These are phyloP conservation scores for Drosophila lacicola DNA, from an alignment of 2,888 invertebrate species.

Conservation along the genomic window DNA sequence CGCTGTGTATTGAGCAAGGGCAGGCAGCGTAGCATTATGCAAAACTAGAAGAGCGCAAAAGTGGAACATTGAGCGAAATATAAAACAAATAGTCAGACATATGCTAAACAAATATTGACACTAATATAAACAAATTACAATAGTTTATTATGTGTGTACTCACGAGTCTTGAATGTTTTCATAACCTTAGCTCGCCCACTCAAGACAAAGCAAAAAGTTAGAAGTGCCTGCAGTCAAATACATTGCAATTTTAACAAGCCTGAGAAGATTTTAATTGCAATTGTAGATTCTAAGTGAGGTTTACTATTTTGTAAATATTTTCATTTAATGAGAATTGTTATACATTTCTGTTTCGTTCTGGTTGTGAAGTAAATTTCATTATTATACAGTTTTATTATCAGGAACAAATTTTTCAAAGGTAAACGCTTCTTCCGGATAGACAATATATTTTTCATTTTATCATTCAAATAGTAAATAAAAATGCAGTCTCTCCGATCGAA, in stretches of 20 bases:
- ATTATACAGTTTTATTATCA: too few species aligned
- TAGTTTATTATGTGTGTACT: background rate
- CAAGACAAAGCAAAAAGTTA: background rate
- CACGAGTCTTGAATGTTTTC: background rate
- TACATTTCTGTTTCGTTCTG: too few species aligned
- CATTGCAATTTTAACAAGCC: background rate
- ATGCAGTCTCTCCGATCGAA: background rate
- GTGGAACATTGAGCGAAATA: conserved; percentile 24
- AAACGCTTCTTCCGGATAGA: too few species aligned
- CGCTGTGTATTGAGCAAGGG: conserved; percentile 38
- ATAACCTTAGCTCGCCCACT: background rate
- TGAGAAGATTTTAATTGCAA: background rate
- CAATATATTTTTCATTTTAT: too few species aligned
- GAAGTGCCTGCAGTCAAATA: background rate
- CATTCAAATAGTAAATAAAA: too few species aligned
- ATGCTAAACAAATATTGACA: conserved; percentile 19
- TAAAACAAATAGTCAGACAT: background rate
- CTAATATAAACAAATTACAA: conserved; percentile 13
- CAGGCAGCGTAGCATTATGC: conserved; percentile 38
- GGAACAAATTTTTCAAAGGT: too few species aligned
- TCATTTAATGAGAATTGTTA: too few species aligned
- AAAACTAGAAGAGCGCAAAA: conserved; percentile 40
- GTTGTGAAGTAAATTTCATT: too few species aligned
- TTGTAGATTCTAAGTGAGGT: too few species aligned
- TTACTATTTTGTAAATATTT: too few species aligned